phyloP scores from a whole-genome alignment of 2,797 vertebrate genomes.

The Danio tinwini region DNA sequence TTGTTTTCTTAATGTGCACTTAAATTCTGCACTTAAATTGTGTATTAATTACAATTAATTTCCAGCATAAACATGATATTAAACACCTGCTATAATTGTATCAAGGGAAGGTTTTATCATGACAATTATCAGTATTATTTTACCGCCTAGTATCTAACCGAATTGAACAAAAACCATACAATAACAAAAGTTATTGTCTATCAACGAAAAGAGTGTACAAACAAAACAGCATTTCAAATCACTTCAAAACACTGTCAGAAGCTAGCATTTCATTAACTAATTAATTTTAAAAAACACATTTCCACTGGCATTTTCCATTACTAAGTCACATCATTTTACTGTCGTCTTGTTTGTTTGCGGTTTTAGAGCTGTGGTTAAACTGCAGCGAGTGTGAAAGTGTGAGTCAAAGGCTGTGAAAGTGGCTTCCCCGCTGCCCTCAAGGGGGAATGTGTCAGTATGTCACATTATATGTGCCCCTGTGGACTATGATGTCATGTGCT shows the following conservation, averaged over 20 bases:
- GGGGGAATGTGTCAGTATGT: slow-evolving; percentile 32
- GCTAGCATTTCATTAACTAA: background rate
- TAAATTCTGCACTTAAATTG: too few species aligned
- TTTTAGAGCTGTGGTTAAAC: slow-evolving; percentile 25
- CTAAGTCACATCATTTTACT: slow-evolving; percentile 10
- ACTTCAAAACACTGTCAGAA: background rate
- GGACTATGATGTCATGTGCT: slow-evolving; percentile 38
- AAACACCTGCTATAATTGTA: too few species aligned
- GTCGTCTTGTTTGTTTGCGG: slow-evolving; percentile 17
- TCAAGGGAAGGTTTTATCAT: too few species aligned
- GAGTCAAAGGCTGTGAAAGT: slow-evolving; percentile 8
- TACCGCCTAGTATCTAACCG: background rate
- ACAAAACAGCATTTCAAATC: background rate
- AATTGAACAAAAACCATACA: background rate
- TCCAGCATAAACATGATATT: too few species aligned
- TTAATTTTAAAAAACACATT: background rate
- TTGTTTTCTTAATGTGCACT: too few species aligned
- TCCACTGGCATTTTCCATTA: slow-evolving; percentile 17
- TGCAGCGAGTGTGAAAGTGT: slow-evolving; percentile 8
- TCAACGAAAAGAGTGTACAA: background rate
- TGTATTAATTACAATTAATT: too few species aligned
- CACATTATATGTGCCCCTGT: slow-evolving; percentile 37
- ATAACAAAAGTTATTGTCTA: background rate
- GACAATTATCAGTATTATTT: too few species aligned
- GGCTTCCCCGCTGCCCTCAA: background rate